These are phyloP conservation scores for Stenodema calcarata DNA, from an alignment of 2,888 invertebrate genomes.

Conservation along the genomic window DNA sequence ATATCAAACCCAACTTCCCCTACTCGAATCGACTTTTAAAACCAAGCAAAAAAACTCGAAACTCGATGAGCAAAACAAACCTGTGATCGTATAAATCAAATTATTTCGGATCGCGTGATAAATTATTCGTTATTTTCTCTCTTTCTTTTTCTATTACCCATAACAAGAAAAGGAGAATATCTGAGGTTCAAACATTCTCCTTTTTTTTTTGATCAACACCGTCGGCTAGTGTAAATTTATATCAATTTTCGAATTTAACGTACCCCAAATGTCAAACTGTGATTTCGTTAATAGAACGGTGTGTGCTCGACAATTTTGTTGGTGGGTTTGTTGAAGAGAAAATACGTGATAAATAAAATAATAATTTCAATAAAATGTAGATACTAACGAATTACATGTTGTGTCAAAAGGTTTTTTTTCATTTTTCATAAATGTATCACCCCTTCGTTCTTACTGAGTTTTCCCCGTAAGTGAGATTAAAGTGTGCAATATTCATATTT, in stretches of 20 bases:
- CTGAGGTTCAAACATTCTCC: not conserved
- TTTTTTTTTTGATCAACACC: not conserved
- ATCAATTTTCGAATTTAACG: not conserved
- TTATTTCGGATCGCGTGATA: not conserved
- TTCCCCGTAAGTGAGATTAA: not conserved
- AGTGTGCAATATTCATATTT: not conserved
- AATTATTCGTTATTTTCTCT: not conserved
- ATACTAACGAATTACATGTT: not conserved
- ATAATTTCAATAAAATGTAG: not conserved
- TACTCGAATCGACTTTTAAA: no score
- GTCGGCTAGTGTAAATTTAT: not conserved
- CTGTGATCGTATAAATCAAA: slow-evolving; percentile 12
- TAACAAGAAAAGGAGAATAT: not conserved
- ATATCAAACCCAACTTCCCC: no score
- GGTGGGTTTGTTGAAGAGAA: not conserved
- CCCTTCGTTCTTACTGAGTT: not conserved
- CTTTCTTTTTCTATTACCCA: no score
- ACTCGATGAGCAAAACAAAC: not conserved
- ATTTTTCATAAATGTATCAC: not conserved
- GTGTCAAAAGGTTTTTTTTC: not conserved
- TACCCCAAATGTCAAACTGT: not conserved
- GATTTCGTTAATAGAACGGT: not conserved
- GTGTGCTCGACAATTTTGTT: not conserved
- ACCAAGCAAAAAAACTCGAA: not conserved
- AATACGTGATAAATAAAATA: not conserved